Base-by-base conservation (phyloP, 2,113 vertebrate species). In the Manacus vitellinus region DNA sequence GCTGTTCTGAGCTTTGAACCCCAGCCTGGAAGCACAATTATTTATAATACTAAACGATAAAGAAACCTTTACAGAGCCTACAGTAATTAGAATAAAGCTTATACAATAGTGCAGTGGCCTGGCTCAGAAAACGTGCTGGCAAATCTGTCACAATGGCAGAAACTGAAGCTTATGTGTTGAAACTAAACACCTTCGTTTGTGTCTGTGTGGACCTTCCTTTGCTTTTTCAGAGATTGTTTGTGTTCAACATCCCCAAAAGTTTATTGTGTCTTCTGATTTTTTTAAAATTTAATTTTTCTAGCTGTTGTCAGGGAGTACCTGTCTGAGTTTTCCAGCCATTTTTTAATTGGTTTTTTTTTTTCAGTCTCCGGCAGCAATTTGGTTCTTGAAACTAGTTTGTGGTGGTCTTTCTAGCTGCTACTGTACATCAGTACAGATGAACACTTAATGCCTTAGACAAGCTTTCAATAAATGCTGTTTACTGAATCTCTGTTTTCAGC, bases 1-100 rank as follows among this genome's bases (percentile, higher is more conserved):
- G 92, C 91, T 85, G 20, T 37, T 65, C 95, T 97, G 97, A 97
- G 98, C 97, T 98, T 96, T 98, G 98, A 98, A 97, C 98, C 96
- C 92, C 96, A 59, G 46, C 95, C 95, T 94, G 63, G 91, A 94
- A 96, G 90, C 93, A 88, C 97, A 83, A 97, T 97, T 97, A 97
- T 97, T 97, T 97, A 96, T 97, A 96, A 98, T 97, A 90, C 96
- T 97, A 95, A 97, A 96, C 51, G 95, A 89, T 94, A 96, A 97
- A 96, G 94, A 94, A 97, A 95, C 92, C 96, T 96, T 97, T 92
- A 74, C 89, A 84, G 96, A 85, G 93, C 94, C 97, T 95, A 94
- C 92, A 88, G 92, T 94, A 97, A 95, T 96, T 96, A 95, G 87
- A 96, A 89, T 92, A 96, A 96, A 93, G 73, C 93, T 97, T 94